Evolutionary conservation across 2,888 invertebrate genomes (phyloP).

Genomic region (Netelia virgata): DNA sequence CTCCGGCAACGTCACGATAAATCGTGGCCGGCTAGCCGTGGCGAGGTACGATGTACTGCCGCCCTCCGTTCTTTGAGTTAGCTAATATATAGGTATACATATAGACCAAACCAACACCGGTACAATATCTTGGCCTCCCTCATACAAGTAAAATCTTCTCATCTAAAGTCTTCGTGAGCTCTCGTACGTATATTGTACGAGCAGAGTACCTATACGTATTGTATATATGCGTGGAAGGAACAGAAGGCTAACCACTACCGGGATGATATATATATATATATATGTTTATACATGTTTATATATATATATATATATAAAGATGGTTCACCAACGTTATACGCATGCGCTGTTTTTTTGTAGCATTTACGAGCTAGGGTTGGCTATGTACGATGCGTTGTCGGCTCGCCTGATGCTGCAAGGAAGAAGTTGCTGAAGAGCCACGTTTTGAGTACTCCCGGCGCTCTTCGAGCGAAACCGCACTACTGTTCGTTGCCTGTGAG

Average conservation of each 20-base stretch:
- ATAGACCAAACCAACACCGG: not conserved
- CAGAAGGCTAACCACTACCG: constrained; percentile 6
- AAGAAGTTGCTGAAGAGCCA: constrained; percentile 16
- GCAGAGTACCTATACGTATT: not conserved
- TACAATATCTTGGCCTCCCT: constrained; percentile 13
- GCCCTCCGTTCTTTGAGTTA: constrained; percentile 57
- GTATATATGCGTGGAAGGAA: not conserved
- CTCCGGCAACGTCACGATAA: constrained; percentile 74
- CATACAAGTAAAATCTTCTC: constrained; percentile 43
- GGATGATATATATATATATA: not conserved
- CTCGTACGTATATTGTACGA: not conserved
- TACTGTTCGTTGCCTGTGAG: constrained; percentile 27
- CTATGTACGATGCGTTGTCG: constrained; percentile 11
- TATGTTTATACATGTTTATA: too few species aligned
- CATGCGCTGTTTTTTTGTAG: constrained; percentile 7
- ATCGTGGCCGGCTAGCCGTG: constrained; percentile 70
- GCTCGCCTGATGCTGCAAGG: constrained; percentile 34
- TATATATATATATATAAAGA: not conserved
- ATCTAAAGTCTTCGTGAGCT: constrained; percentile 31
- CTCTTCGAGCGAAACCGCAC: constrained; percentile 9
- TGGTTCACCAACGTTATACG: constrained; percentile 31
- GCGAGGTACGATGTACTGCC: constrained; percentile 60
- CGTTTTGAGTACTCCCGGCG: not conserved
- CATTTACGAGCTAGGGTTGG: constrained; percentile 4
- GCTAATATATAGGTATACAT: not conserved